These are phyloP conservation scores for Hirudinaria manillensis DNA, from an alignment of 2,888 invertebrate species.

Conservation along the genomic window DNA sequence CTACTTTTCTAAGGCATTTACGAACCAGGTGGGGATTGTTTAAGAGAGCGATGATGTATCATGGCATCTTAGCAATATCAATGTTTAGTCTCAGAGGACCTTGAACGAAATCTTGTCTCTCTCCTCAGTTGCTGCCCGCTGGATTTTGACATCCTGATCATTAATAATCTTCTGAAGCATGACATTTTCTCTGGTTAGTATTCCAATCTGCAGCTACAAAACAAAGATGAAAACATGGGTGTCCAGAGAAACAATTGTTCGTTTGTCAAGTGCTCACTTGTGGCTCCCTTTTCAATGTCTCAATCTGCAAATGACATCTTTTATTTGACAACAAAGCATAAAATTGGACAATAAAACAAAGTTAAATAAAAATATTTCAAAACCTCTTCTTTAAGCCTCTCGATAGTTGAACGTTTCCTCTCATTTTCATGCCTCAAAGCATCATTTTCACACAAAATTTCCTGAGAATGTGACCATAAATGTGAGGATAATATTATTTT, in stretches of 20 bases:
- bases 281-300: background rate
- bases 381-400: background rate
- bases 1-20: no score
- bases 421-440: background rate
- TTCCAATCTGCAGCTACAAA: slow-evolving; percentile 4
- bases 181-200: slow-evolving; percentile 8
- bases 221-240: background rate
- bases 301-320: background rate
- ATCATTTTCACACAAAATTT: background rate
- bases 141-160: background rate
- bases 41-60: no score
- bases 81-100: background rate
- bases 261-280: background rate
- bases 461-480: no score
- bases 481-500: no score
- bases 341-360: no score
- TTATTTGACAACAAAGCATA: background rate
- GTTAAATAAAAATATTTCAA: no score
- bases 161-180: background rate
- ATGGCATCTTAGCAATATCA: no score
- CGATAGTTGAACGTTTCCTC: background rate
- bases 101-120: slow-evolving; percentile 3
- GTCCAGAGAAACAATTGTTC: background rate
- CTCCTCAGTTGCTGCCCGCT: background rate
- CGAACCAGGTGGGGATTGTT: no score